Evolutionary conservation across 2,113 vertebrate species (phyloP).

Genomic region (Hemichromis elongatus): DNA sequence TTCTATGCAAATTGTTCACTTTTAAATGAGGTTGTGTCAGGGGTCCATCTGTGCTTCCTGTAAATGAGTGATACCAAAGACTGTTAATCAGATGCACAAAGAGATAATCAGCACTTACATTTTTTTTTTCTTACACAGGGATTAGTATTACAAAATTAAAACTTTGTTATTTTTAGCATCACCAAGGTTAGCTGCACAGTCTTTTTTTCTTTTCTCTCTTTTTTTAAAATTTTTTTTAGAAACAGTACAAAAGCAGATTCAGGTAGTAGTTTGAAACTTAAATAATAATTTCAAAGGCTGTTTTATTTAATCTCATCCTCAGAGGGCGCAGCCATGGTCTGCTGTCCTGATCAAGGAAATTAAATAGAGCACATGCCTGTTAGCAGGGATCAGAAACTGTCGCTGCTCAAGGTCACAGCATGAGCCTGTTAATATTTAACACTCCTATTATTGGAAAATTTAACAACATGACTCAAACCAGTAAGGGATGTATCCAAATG

Average conservation of each 20-base stretch:
- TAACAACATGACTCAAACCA: background rate
- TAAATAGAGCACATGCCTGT: background rate
- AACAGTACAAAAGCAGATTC: background rate
- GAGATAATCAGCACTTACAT: background rate
- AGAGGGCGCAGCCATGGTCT: background rate
- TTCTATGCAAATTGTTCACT: background rate
- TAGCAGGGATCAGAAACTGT: background rate
- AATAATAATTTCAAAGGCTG: background rate
- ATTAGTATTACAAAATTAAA: background rate
- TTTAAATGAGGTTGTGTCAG: background rate
- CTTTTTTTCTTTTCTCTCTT: background rate
- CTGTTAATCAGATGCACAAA: background rate
- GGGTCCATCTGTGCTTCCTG: background rate
- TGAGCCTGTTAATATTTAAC: background rate
- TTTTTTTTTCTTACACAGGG: background rate
- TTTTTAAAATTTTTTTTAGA: too few relatives aligned
- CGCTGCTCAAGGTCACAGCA: background rate
- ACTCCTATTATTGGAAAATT: background rate
- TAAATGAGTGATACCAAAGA: background rate
- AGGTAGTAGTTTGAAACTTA: background rate
- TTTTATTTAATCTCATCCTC: background rate
- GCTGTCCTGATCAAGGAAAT: background rate
- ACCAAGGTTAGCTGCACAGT: background rate
- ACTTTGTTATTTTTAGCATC: background rate
- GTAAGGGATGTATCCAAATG: background rate